Evolutionary conservation across 2,888 invertebrate genomes (phyloP).

Genomic region (Eutolmus rufibarbis): DNA sequence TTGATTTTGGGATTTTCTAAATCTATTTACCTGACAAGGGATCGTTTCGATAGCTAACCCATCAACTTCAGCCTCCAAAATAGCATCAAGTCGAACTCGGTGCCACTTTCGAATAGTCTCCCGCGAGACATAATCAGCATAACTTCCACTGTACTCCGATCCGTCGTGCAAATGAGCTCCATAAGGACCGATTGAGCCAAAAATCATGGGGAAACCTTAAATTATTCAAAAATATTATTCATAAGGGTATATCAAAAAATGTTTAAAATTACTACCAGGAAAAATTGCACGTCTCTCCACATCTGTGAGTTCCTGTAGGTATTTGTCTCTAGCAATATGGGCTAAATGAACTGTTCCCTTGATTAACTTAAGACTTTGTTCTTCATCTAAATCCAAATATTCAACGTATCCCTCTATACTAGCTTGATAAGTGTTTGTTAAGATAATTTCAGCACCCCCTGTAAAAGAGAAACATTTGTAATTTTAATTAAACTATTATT

Average conservation of each 20-base stretch:
- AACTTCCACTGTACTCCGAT: slow-evolving; percentile 91
- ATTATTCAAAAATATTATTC: not conserved
- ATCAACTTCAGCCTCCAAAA: slow-evolving; percentile 83
- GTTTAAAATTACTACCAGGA: not conserved
- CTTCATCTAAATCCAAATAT: slow-evolving; percentile 73
- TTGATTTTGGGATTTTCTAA: not conserved
- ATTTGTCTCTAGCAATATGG: slow-evolving; percentile 72
- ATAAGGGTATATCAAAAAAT: not conserved
- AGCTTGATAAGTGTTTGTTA: slow-evolving; percentile 91
- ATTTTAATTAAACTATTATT: not conserved
- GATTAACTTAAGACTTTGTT: slow-evolving; percentile 76
- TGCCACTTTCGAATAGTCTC: slow-evolving; percentile 85
- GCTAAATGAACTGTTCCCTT: slow-evolving; percentile 77
- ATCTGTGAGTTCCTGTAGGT: slow-evolving; percentile 66
- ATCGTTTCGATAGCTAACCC: slow-evolving; percentile 91
- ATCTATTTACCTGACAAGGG: slow-evolving; percentile 71
- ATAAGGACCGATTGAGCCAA: slow-evolving; percentile 92
- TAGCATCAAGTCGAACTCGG: slow-evolving; percentile 77
- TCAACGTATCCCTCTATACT: slow-evolving; percentile 78
- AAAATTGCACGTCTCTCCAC: slow-evolving; percentile 54
- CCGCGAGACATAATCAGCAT: slow-evolving; percentile 71
- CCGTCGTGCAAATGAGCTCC: slow-evolving; percentile 90
- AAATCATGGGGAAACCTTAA: slow-evolving; percentile 69
- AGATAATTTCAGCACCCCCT: slow-evolving; percentile 87
- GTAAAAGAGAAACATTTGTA: slow-evolving; percentile 54